phyloP scores from a whole-genome alignment of 30 jellyfish, hydroid and myxozoan species.

The Cassiopea andromeda region DNA sequence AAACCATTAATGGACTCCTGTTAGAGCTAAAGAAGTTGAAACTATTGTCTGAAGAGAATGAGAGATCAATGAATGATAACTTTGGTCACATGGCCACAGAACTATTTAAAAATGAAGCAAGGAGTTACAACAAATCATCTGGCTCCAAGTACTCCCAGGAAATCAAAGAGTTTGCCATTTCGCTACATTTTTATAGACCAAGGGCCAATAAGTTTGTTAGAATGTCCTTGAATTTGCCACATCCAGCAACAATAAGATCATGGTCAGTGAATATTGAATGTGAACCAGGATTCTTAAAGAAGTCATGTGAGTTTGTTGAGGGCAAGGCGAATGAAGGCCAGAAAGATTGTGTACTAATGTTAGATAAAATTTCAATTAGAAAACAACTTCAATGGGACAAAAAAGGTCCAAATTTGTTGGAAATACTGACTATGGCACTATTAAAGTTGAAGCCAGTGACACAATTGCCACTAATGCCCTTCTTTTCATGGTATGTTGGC shows the following conservation, averaged over 20 bases:
- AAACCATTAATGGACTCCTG: not conserved
- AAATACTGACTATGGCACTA: constrained; percentile 53
- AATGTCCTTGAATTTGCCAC: constrained; percentile 27
- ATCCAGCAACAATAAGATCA: constrained; percentile 53
- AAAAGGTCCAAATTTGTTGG: constrained; percentile 42
- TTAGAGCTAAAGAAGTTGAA: not conserved
- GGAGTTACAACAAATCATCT: not conserved
- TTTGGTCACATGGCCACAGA: constrained; percentile 3
- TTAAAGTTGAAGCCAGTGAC: constrained; percentile 36
- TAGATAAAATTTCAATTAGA: constrained; percentile 44
- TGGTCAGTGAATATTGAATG: constrained; percentile 11
- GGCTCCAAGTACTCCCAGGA: constrained; percentile 26
- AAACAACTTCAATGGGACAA: constrained; percentile 31
- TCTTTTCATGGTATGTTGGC: not conserved
- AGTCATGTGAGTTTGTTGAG: constrained; percentile 6
- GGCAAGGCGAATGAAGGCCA: not conserved
- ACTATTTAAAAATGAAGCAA: constrained; percentile 16
- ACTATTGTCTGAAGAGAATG: not conserved
- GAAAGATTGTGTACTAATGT: not conserved
- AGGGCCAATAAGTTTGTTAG: constrained; percentile 2
- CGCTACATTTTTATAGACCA: constrained; percentile 41
- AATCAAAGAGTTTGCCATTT: constrained; percentile 21
- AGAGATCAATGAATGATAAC: not conserved
- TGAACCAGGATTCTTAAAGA: constrained; percentile 57
- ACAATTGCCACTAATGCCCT: constrained; percentile 36